A percentile compares a stretch with the other conserved stretches of the same genome.
Evolutionary conservation across 2,888 invertebrate species (phyloP).

Genomic region (Trissoscelio sp.): DNA sequence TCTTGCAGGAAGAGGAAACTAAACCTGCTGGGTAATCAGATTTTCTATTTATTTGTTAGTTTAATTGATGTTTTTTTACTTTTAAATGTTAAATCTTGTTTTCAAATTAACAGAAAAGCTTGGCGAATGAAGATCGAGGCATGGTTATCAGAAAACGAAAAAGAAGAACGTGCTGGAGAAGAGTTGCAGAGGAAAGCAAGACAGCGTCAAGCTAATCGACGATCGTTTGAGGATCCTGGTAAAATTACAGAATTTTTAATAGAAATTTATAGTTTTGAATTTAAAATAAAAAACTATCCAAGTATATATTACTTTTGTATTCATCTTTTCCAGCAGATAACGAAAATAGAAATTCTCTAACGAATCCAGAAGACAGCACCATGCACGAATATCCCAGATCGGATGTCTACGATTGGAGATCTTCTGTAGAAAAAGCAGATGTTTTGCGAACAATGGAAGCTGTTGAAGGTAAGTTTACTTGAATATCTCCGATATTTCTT

Average conservation of each 20-base stretch:
- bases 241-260: too few relatives aligned
- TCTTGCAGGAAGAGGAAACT: constrained; percentile 84
- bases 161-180: constrained; percentile 89
- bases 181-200: constrained; percentile 88
- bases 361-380: constrained; percentile 90
- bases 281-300: too few relatives aligned
- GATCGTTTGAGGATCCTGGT: constrained; percentile 95
- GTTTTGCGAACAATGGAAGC: constrained; percentile 93
- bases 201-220: constrained; percentile 88
- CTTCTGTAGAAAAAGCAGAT: constrained; percentile 92
- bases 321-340: constrained; percentile 85
- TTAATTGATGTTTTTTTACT: constrained; percentile 13
- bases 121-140: constrained; percentile 96
- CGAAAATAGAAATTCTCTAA: constrained; percentile 88
- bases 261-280: too few relatives aligned
- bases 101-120: constrained; percentile 85
- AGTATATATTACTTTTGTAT: too few relatives aligned
- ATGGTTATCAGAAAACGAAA: constrained; percentile 94
- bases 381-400: constrained; percentile 84
- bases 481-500: too few relatives aligned
- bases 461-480: constrained; percentile 88
- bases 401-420: constrained; percentile 91
- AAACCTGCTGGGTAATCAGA: constrained; percentile 85
- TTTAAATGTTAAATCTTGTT: constrained; percentile 55
- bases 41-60: constrained; percentile 6